Evolutionary conservation across 2,888 invertebrate species (phyloP), one percentile per base, ranked within the genome.

Genomic region (Drosophila fulvimacula): DNA sequence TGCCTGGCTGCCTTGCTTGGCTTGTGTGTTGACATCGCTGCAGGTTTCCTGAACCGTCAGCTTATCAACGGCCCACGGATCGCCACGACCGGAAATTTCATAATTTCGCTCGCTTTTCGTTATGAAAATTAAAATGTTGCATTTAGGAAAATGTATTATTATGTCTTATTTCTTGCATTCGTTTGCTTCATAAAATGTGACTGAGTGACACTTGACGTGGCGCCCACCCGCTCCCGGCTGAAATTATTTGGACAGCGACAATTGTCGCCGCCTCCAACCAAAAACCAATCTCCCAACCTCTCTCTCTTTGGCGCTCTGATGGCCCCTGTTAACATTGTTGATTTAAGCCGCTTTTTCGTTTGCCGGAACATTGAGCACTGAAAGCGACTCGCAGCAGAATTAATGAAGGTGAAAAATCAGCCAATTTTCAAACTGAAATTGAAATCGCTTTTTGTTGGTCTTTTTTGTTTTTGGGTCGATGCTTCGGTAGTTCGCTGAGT

Each of bases 111-210:
- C 19, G 55, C 55, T 46, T 57, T 49, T 72, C 34, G 52, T 55
- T 53, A 46, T n/a, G 38, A 58, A 82, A 88, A 83, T 83, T 76
- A 78, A 88, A 81, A 82, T 88, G 88, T 83, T 83, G 75, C 70
- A 82, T 88, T 86, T 71, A 80, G 63, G 73, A 82, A 82, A 85
- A 75, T 73, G 70, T 78, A 82, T 83, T 85, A 88, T 85, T 86
- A 83, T 86, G 88, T 88, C 81, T 75, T 73, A 38, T 57, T 46
- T 41, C 10, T 19, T 24, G 9, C 56, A 6, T 32, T 57, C 57
- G 19, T 27, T 24, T 39, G 30, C 32, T 41, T 41, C 15, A 27
- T 11, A 78, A 88, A 78, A 74, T 88, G 71, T 76, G 81, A 86
- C 72, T 86, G 78, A 77, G 56, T 82, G 88, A 82, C 82, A 85